Conservation (phyloP, 2,888 invertebrate species). For the Machimus atricapillus region DNA sequence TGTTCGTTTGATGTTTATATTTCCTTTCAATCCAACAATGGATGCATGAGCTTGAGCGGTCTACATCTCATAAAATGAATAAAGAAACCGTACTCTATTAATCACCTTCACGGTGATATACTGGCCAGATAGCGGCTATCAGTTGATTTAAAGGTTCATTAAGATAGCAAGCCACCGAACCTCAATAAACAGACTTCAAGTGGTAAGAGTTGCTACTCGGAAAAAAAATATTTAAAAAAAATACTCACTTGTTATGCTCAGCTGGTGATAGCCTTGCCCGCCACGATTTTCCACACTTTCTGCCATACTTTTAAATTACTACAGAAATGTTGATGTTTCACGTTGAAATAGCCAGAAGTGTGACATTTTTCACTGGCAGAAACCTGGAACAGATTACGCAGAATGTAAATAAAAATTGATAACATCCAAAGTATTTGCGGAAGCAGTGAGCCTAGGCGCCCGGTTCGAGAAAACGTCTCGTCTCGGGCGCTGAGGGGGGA, state of each 20-base stretch:
- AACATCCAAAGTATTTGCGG: neutral
- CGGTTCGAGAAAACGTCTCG: neutral
- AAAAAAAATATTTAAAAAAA: neutral
- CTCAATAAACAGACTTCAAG: neutral
- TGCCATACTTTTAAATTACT: conserved; percentile 47
- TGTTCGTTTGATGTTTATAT: neutral
- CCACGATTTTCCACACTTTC: conserved; percentile 49
- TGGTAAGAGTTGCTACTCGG: neutral
- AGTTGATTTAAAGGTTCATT: neutral
- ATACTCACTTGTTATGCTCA: conserved; percentile 72
- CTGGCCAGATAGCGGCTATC: neutral
- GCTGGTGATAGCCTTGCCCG: conserved; percentile 69
- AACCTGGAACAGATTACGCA: neutral
- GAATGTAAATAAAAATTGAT: neutral
- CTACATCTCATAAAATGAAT: neutral
- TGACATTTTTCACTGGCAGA: neutral
- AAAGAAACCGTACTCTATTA: neutral
- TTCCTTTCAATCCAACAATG: neutral
- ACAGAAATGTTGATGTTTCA: neutral
- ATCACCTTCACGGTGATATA: neutral
- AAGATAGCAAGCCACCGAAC: neutral
- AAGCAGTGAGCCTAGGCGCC: neutral
- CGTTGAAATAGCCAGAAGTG: neutral
- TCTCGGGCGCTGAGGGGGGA: neutral
- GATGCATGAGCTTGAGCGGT: neutral